phyloP scores from a whole-genome alignment of 2,797 vertebrate genomes.

The Pelodytes ibericus region DNA sequence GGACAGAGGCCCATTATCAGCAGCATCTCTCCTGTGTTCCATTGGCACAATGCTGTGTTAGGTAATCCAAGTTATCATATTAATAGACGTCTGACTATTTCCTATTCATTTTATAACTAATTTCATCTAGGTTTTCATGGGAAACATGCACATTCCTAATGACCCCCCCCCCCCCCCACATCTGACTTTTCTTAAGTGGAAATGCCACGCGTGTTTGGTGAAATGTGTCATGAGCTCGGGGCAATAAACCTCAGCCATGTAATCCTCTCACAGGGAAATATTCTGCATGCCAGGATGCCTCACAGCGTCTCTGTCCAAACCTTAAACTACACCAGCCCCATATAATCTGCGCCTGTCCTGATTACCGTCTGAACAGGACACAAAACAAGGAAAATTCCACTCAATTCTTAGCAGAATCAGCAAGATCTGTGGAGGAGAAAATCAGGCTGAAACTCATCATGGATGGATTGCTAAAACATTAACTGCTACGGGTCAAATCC shows the following conservation, averaged over 20 bases:
- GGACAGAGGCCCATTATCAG: no score
- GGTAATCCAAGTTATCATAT: no score
- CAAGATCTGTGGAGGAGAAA: conserved; percentile 18
- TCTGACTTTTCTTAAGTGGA: conserved; percentile 83
- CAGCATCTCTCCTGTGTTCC: no score
- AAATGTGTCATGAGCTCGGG: conserved; percentile 84
- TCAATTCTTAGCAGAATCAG: conserved; percentile 60
- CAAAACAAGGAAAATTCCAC: conserved; percentile 51
- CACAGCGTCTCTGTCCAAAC: conserved; percentile 84
- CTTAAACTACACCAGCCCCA: conserved; percentile 80
- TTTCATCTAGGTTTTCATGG: no score
- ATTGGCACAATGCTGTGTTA: no score
- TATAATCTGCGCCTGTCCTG: conserved; percentile 72
- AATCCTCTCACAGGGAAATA: conserved; percentile 97
- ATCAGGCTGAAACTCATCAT: no score
- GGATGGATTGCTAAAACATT: no score
- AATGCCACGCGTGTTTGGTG: conserved; percentile 83
- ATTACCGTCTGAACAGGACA: conserved; percentile 61
- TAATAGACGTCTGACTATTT: no score
- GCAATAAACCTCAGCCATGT: conserved; percentile 87
- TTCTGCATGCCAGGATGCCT: conserved; percentile 93
- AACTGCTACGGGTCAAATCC: no score
- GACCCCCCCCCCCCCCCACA: conserved; percentile 69
- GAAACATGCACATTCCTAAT: no score
- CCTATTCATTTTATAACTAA: no score